These are phyloP conservation scores for Acanthiza pusilla DNA, from an alignment of 2,797 vertebrate species.

Conservation along the genomic window DNA sequence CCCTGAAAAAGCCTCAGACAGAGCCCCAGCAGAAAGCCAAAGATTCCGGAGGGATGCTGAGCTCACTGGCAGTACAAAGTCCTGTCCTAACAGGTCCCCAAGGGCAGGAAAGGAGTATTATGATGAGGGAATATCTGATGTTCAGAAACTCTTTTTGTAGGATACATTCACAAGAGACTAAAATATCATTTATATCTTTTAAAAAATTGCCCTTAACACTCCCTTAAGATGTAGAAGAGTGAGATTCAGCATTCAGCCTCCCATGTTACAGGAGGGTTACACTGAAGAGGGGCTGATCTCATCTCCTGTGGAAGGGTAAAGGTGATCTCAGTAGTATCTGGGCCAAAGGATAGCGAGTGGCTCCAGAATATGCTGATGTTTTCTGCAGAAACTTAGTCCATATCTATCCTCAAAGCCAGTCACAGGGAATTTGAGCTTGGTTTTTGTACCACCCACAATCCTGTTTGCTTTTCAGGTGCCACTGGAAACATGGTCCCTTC, in stretches of 20 bases:
- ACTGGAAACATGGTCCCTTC: rapidly evolving
- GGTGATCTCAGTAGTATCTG: neutral
- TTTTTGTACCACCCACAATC: neutral
- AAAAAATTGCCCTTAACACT: neutral
- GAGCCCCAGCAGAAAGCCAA: neutral
- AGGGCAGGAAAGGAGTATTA: neutral
- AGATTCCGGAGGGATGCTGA: neutral
- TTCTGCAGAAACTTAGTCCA: neutral
- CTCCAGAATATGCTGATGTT: neutral
- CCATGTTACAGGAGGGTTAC: neutral
- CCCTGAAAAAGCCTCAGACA: neutral
- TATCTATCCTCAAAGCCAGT: neutral
- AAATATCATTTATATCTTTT: neutral
- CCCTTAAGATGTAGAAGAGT: neutral
- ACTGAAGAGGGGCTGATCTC: neutral
- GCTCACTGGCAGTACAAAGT: neutral
- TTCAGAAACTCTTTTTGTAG: neutral
- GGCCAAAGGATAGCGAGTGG: rapidly evolving
- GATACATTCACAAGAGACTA: neutral
- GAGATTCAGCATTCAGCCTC: neutral
- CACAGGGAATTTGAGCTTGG: neutral
- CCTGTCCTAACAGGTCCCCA: neutral
- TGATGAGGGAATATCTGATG: neutral
- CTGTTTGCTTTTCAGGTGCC: neutral
- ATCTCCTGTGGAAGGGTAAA: neutral